Evolutionary conservation across 2,797 vertebrate genomes (phyloP).

Genomic region (Oryzias dopingdopingensis): DNA sequence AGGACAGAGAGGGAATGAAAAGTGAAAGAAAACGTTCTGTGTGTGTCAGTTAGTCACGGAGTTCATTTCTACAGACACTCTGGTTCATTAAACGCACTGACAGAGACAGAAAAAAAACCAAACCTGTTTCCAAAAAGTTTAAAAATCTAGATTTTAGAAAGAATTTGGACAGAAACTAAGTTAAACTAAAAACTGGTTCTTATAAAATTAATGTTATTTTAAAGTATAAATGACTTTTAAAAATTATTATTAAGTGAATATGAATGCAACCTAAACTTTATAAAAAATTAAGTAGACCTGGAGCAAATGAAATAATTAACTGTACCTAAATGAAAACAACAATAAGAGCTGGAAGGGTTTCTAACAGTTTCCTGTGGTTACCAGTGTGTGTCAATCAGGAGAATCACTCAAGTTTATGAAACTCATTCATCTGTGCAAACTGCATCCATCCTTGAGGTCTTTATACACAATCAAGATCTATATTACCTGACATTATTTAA

Average conservation of each 20-base stretch:
- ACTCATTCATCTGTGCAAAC: background rate
- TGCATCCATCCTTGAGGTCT: background rate
- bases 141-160: background rate
- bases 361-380: background rate
- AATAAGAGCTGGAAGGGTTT: background rate
- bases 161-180: background rate
- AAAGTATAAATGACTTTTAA: no score
- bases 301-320: background rate
- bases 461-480: no score
- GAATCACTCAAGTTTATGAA: background rate
- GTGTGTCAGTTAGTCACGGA: slow-evolving; percentile 54
- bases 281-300: no score
- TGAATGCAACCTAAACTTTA: no score
- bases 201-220: no score
- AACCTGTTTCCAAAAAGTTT: slow-evolving; percentile 17
- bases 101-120: slow-evolving; percentile 35
- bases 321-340: background rate
- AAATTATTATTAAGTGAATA: no score
- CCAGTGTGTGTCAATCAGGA: background rate
- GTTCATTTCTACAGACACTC: slow-evolving; percentile 52
- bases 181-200: background rate
- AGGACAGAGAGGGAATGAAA: slow-evolving; percentile 49
- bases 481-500: no score
- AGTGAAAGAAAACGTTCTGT: slow-evolving; percentile 42
- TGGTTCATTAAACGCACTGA: slow-evolving; percentile 40